Evolutionary conservation across 2,888 invertebrate genomes (phyloP).

Genomic region (Cistogaster globosa): DNA sequence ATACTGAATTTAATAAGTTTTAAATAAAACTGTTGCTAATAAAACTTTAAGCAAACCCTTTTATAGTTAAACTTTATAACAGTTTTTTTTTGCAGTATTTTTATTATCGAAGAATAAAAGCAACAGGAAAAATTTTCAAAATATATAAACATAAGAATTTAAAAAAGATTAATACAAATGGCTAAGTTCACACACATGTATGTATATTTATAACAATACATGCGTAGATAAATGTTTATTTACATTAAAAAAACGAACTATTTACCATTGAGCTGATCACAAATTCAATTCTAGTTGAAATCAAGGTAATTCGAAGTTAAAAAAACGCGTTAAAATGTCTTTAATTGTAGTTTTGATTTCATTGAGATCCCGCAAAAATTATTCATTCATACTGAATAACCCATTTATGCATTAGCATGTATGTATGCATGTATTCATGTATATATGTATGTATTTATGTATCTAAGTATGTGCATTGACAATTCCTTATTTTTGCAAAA

Average conservation of each 20-base stretch:
- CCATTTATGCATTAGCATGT: background rate
- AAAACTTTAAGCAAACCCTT: slow-evolving; percentile 54
- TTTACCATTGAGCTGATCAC: slow-evolving; percentile 59
- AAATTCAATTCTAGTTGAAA: slow-evolving; percentile 66
- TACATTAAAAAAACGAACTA: slow-evolving; percentile 7
- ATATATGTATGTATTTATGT: no score
- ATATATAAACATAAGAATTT: background rate
- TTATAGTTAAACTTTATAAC: slow-evolving; percentile 62
- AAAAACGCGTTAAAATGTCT: slow-evolving; percentile 39
- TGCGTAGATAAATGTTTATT: background rate
- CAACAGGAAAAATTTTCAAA: slow-evolving; percentile 36
- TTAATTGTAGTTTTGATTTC: slow-evolving; percentile 38
- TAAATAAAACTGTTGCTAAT: slow-evolving; percentile 57
- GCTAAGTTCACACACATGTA: background rate
- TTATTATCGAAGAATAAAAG: slow-evolving; percentile 21
- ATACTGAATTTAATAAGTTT: slow-evolving; percentile 44
- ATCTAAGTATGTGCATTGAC: no score
- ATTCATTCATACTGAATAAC: slow-evolving; percentile 39
- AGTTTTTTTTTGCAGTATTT: background rate
- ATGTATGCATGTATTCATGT: background rate
- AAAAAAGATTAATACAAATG: background rate
- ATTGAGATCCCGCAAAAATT: slow-evolving; percentile 21
- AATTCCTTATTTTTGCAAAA: no score
- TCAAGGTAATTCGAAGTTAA: slow-evolving; percentile 55
- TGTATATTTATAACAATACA: background rate